Evolutionary conservation across 2,888 invertebrate genomes (phyloP).

Genomic region (Cyclophora punctaria): DNA sequence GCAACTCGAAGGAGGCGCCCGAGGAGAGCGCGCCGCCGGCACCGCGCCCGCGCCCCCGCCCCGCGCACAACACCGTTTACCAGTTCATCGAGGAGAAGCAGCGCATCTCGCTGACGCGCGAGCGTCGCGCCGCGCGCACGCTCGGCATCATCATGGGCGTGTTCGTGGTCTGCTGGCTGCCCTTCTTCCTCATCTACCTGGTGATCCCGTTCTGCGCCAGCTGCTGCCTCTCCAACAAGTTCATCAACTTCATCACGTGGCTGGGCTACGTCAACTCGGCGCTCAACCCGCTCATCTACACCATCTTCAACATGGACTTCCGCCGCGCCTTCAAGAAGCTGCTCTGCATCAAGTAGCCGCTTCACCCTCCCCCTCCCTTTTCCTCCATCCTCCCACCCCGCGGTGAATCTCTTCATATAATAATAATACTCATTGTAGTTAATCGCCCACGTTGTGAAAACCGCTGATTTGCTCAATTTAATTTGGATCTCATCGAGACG

Average conservation of each 20-base stretch:
- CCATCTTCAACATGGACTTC: constrained; percentile 95
- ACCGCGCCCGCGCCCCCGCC: constrained; percentile 21
- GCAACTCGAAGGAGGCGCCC: constrained; percentile 65
- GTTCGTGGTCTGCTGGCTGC: constrained; percentile 98
- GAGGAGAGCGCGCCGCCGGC: constrained; percentile 35
- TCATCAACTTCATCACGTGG: constrained; percentile 94
- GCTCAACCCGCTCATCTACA: constrained; percentile 95
- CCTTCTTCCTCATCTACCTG: constrained; percentile 97
- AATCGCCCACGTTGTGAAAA: constrained; percentile 34
- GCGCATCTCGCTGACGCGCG: constrained; percentile 93
- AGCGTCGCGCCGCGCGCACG: constrained; percentile 94
- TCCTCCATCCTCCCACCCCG: no score
- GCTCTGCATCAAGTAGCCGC: constrained; percentile 50
- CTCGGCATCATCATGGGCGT: constrained; percentile 98
- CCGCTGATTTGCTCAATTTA: constrained; percentile 63
- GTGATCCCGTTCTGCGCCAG: constrained; percentile 90
- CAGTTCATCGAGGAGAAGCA: constrained; percentile 93
- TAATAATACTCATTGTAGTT: constrained; percentile 24
- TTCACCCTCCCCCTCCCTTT: constrained; percentile 6
- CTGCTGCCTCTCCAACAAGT: constrained; percentile 86
- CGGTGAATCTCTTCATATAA: no score
- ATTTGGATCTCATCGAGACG: constrained; percentile 32
- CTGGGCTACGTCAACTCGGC: constrained; percentile 94
- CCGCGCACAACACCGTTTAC: constrained; percentile 78
- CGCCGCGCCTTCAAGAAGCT: constrained; percentile 91